phyloP scores from a whole-genome alignment of 2,797 vertebrate genomes.

The Phalanger gymnotis region DNA sequence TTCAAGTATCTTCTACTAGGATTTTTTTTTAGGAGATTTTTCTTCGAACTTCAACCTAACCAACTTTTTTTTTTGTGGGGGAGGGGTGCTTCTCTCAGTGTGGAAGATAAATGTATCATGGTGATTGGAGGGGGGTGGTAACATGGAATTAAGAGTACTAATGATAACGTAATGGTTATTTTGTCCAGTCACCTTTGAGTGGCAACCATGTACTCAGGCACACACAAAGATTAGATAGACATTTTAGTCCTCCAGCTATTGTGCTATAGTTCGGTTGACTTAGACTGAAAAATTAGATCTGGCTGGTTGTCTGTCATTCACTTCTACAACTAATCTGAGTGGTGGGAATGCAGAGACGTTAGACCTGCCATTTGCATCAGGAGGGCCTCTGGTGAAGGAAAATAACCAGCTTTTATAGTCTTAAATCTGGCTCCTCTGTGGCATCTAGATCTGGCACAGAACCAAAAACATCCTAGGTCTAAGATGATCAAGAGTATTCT shows the following conservation, averaged over 20 bases:
- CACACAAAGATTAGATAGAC: background rate
- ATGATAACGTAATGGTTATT: conserved; percentile 54
- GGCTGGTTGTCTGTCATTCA: background rate
- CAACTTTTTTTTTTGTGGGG: background rate
- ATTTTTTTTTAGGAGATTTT: background rate
- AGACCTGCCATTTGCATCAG: background rate
- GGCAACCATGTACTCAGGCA: background rate
- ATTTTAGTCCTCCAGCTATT: background rate
- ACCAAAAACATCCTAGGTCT: background rate
- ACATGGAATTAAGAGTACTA: conserved; percentile 44
- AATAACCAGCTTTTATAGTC: background rate
- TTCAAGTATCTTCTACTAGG: background rate
- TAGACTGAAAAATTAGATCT: background rate
- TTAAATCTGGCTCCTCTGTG: background rate
- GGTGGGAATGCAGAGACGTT: background rate
- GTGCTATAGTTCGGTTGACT: background rate
- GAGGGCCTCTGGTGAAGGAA: background rate
- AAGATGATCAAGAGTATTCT: background rate
- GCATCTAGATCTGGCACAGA: background rate
- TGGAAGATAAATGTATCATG: background rate
- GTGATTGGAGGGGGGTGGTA: background rate
- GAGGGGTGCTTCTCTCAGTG: background rate
- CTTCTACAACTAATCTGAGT: background rate
- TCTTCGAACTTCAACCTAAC: background rate
- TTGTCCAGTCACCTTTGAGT: conserved; percentile 47